Evolutionary conservation across 1,140 invertebrate genomes (phyloP).

Genomic region (Trachymyrmex cornetzi): DNA sequence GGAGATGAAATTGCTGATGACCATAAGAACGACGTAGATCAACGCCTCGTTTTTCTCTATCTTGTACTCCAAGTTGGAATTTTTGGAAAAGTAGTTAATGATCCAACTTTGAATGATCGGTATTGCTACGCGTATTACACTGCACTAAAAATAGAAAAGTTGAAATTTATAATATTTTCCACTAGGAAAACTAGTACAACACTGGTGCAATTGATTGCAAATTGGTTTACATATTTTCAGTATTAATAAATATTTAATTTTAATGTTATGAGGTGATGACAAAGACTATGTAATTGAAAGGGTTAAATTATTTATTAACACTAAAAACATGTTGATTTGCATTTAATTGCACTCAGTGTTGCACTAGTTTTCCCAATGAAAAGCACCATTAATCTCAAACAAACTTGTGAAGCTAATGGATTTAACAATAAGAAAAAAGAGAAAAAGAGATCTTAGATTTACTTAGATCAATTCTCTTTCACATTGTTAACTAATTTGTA

Average conservation of each 20-base stretch:
- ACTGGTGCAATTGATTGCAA: no score
- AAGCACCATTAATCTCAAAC: no score
- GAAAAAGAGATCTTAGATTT: neutral
- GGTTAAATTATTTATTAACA: no score
- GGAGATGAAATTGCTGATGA: conserved; percentile 76
- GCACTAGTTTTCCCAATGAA: no score
- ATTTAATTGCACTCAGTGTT: no score
- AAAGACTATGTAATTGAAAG: no score
- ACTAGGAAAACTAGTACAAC: no score
- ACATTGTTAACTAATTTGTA: neutral
- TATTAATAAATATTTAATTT: no score
- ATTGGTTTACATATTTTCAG: no score
- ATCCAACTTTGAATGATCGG: conserved; percentile 87
- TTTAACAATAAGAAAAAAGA: neutral
- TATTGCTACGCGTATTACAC: conserved; percentile 79
- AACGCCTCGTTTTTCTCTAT: conserved; percentile 79
- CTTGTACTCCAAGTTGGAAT: conserved; percentile 39
- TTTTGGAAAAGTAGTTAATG: conserved; percentile 86
- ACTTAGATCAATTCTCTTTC: neutral
- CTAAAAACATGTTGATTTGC: no score
- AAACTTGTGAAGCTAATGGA: no score
- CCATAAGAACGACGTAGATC: conserved; percentile 81
- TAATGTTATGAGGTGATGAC: no score
- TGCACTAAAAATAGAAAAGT: neutral
- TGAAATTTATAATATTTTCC: neutral